Evolutionary conservation across 2,797 vertebrate species (phyloP).

Genomic region (Neosalanx taihuensis): DNA sequence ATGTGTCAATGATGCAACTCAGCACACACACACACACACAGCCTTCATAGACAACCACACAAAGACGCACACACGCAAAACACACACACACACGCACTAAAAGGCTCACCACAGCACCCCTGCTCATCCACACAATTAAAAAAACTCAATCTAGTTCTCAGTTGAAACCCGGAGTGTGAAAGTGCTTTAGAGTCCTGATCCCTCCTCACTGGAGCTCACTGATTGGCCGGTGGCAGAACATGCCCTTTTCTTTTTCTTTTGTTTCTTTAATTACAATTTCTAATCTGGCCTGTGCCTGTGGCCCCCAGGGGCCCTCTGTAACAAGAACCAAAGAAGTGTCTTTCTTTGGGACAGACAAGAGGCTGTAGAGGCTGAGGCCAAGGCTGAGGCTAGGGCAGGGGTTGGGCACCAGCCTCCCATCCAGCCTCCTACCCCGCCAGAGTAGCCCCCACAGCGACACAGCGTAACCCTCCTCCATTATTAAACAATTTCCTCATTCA

Average conservation of each 20-base stretch:
- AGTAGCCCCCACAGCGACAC: not conserved
- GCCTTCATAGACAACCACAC: not conserved
- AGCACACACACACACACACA: not conserved
- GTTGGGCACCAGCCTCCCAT: not conserved
- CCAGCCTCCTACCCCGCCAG: not conserved
- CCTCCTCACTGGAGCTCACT: conserved; percentile 1
- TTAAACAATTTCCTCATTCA: conserved; percentile 41
- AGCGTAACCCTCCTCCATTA: conserved; percentile 38
- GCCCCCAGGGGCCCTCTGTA: conserved; percentile 22
- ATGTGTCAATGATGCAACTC: not conserved
- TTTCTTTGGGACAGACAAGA: not conserved
- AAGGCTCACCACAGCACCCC: not conserved
- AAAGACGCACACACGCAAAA: not conserved
- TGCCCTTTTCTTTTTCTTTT: not conserved
- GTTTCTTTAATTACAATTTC: conserved; percentile 37
- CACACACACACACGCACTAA: not conserved
- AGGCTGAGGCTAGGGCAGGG: not conserved
- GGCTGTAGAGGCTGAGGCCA: not conserved
- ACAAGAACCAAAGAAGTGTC: conserved; percentile 22
- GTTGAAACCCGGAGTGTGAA: conserved; percentile 1
- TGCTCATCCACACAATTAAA: conserved; percentile 3
- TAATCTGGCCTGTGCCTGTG: conserved; percentile 18
- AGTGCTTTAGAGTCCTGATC: conserved; percentile 15
- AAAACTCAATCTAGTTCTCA: conserved; percentile 16
- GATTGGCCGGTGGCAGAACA: conserved; percentile 11